Evolutionary conservation across 2,113 vertebrate species (phyloP).

Genomic region (Natator depressus): DNA sequence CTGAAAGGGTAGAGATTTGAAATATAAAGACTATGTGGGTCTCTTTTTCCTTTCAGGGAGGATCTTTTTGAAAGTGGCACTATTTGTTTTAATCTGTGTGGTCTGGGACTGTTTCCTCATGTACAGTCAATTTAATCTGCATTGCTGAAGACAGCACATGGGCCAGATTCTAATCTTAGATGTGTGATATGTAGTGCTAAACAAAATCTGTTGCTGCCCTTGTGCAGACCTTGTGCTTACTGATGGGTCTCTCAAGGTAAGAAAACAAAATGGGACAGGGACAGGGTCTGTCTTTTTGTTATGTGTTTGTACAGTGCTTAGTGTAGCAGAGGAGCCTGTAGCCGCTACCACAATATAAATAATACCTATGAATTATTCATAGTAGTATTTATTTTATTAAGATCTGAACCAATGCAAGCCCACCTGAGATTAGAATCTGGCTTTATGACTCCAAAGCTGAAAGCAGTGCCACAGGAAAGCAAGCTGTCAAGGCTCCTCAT

Average conservation of each 20-base stretch:
- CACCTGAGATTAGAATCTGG: not conserved
- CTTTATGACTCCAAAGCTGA: not conserved
- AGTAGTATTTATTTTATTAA: not conserved
- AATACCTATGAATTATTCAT: too few species aligned
- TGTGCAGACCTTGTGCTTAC: not conserved
- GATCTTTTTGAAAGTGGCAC: slow-evolving; percentile 19
- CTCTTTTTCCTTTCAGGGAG: not conserved
- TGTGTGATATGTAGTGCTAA: not conserved
- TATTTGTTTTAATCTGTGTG: slow-evolving; percentile 10
- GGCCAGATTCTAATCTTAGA: slow-evolving; percentile 21
- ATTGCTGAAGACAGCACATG: slow-evolving; percentile 10
- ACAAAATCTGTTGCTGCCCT: not conserved
- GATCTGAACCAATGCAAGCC: not conserved
- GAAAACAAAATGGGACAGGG: slow-evolving; percentile 17
- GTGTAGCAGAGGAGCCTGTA: not conserved
- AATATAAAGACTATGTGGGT: not conserved
- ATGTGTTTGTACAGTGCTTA: too few species aligned
- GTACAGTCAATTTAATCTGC: slow-evolving; percentile 6
- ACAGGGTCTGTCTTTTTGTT: not conserved
- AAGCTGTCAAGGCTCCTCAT: not conserved
- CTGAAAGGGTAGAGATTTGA: slow-evolving; percentile 38
- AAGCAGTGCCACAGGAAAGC: not conserved
- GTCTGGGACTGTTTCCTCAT: slow-evolving; percentile 11
- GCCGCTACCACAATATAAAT: not conserved
- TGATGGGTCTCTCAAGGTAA: not conserved